Evolutionary conservation across 2,888 invertebrate genomes (phyloP).

Genomic region (Drosophila flavopinicola): DNA sequence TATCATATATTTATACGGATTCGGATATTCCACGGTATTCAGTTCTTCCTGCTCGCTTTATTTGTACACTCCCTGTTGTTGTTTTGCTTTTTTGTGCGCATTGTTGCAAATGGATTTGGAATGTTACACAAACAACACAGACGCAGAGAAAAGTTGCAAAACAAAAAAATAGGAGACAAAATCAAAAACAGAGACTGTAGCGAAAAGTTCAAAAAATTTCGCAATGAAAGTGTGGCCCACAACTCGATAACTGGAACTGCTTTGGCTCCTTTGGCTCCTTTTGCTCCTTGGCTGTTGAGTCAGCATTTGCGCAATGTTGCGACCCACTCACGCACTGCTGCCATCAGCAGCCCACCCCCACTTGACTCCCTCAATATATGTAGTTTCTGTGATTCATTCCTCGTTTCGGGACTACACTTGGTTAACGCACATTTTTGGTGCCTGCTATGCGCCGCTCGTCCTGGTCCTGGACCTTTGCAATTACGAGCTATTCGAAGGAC

Average conservation of each 20-base stretch:
- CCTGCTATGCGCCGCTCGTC: constrained; percentile 31
- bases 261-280: too few species aligned
- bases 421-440: constrained; percentile 69
- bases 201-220: constrained; percentile 21
- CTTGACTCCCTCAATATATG: too few species aligned
- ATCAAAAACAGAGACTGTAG: constrained; percentile 11
- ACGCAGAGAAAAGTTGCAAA: constrained; percentile 33
- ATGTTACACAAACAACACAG: constrained; percentile 71
- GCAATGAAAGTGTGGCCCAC: constrained; percentile 31
- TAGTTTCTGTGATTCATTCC: too few species aligned
- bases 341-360: too few species aligned
- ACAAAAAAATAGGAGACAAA: constrained; percentile 8
- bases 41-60: too few species aligned
- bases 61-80: not conserved
- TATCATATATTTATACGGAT: too few species aligned
- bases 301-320: constrained; percentile 46
- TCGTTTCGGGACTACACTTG: constrained; percentile 52
- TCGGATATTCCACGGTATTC: too few species aligned
- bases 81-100: constrained; percentile 35
- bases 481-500: constrained; percentile 36
- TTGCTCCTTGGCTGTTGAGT: constrained; percentile 33
- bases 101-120: constrained; percentile 72
- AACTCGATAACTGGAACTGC: constrained; percentile 13
- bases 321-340: not conserved
- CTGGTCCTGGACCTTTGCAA: constrained; percentile 50